Conservation (phyloP, 92 coral and sea anemone genomes). For the Phenganax subtilis region DNA sequence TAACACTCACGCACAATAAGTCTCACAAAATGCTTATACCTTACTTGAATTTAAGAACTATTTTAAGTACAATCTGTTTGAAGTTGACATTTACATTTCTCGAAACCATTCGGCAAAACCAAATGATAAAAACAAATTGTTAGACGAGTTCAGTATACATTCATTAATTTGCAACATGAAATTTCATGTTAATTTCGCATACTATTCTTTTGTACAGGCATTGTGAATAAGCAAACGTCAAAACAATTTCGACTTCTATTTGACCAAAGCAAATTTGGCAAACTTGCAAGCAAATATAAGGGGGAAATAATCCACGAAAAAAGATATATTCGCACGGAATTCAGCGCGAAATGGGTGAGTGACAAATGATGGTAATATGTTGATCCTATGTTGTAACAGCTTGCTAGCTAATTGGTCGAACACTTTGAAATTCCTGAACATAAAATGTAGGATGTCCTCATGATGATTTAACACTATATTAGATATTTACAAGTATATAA, state of each 20-base stretch:
- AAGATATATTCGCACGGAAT: neutral
- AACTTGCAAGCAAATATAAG: neutral
- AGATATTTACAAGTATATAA: too few species aligned
- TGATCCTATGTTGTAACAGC: neutral
- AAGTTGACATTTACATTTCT: too few species aligned
- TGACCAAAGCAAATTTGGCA: neutral
- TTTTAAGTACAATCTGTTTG: too few species aligned
- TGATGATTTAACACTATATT: neutral
- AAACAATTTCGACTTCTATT: neutral
- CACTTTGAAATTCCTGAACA: neutral
- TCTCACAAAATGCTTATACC: too few species aligned
- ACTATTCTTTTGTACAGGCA: neutral
- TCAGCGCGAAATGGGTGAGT: constrained; percentile 8
- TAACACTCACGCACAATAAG: too few species aligned
- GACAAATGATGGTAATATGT: neutral
- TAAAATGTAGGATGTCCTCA: neutral
- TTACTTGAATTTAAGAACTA: too few species aligned
- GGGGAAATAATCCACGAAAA: neutral
- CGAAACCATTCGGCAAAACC: neutral
- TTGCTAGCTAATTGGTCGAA: neutral
- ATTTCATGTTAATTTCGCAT: neutral
- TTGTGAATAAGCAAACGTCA: neutral
- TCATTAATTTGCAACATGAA: constrained; percentile 1
- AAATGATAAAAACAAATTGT: neutral
- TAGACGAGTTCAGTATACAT: neutral